These are phyloP conservation scores for Bombyx huttoni DNA, from an alignment of 2,888 invertebrate species.

Conservation along the genomic window DNA sequence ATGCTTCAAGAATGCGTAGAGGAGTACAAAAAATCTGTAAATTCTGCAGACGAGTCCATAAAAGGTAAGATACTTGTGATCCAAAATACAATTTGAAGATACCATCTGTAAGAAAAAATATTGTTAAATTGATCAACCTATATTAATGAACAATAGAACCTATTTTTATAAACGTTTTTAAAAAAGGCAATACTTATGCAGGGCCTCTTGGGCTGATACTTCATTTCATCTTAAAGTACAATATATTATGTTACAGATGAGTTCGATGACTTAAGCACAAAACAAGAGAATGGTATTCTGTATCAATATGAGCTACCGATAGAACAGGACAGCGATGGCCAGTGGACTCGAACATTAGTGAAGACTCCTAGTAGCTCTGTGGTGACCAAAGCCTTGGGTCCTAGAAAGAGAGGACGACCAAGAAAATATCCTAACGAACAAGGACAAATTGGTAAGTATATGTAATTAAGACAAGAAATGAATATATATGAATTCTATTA, in stretches of 20 bases:
- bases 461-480: background rate
- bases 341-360: slow-evolving; percentile 47
- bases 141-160: too few species aligned
- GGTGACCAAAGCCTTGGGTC: slow-evolving; percentile 55
- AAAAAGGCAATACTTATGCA: too few species aligned
- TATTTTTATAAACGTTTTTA: too few species aligned
- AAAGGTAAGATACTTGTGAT: background rate
- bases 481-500: too few species aligned
- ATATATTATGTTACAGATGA: slow-evolving; percentile 13
- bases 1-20: slow-evolving; percentile 62
- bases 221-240: too few species aligned
- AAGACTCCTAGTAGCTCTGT: slow-evolving; percentile 41
- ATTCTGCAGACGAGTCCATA: background rate
- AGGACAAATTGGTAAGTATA: slow-evolving; percentile 48
- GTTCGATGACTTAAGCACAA: slow-evolving; percentile 63
- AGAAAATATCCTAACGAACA: slow-evolving; percentile 65
- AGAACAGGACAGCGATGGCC: slow-evolving; percentile 50
- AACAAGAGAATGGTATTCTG: slow-evolving; percentile 62
- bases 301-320: slow-evolving; percentile 64
- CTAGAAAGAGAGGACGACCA: slow-evolving; percentile 54
- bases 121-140: too few species aligned
- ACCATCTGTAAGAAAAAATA: too few species aligned
- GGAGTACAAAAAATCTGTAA: slow-evolving; percentile 32
- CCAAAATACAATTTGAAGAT: too few species aligned
- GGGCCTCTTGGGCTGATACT: too few species aligned